Percentiles rank a stretch among this genome's conserved stretches.
These are phyloP conservation scores for Orientallactaga sibirica DNA, from an alignment of 2,797 vertebrate species.

Conservation along the genomic window DNA sequence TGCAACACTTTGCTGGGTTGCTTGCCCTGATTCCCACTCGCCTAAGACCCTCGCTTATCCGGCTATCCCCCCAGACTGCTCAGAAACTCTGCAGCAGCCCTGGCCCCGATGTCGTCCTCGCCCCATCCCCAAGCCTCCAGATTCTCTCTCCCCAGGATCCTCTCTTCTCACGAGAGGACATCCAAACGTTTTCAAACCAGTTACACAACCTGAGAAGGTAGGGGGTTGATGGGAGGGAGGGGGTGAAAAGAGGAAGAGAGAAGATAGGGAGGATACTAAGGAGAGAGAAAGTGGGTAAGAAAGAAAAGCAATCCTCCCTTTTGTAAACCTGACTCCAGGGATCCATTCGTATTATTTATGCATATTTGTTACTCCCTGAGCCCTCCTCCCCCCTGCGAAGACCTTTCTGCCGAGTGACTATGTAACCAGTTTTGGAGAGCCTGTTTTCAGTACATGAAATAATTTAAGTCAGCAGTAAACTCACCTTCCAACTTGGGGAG, in stretches of 20 bases:
- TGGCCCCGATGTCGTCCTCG: background rate
- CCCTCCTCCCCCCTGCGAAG: background rate
- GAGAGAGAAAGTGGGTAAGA: background rate
- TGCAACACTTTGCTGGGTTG: background rate
- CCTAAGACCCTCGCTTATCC: slow-evolving; percentile 51
- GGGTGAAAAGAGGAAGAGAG: slow-evolving; percentile 26
- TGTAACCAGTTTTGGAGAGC: slow-evolving; percentile 23
- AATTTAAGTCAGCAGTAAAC: slow-evolving; percentile 86
- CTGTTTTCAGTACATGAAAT: slow-evolving; percentile 64
- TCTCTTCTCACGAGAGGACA: background rate
- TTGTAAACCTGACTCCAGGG: slow-evolving; percentile 65
- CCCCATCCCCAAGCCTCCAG: background rate
- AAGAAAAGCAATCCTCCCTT: slow-evolving; percentile 43
- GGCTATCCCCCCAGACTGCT: slow-evolving; percentile 24
- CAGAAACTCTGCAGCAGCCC: slow-evolving; percentile 44
- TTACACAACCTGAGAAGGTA: background rate
- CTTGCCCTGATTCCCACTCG: background rate
- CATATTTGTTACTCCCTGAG: slow-evolving; percentile 70
- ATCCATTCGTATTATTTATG: slow-evolving; percentile 80
- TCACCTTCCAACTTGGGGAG: slow-evolving; percentile 93
- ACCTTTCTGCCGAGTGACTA: slow-evolving; percentile 15
- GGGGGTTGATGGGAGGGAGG: background rate
- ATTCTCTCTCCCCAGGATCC: background rate
- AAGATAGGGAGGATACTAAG: background rate
- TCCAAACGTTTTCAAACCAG: slow-evolving; percentile 64